Base-by-base conservation (phyloP, 35 echinoderm and acorn worm genomes). In the Apostichopus californicus region DNA sequence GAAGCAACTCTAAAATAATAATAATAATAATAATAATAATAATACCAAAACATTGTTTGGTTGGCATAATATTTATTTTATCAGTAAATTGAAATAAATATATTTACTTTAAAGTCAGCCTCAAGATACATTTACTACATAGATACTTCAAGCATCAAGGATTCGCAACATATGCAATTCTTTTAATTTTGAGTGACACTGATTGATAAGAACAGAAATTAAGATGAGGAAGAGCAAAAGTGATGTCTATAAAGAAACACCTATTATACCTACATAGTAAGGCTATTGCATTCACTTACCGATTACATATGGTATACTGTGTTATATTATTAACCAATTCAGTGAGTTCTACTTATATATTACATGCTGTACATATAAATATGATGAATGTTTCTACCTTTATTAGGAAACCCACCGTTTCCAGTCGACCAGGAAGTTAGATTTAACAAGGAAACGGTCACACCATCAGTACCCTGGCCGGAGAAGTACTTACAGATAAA, bases 401-500 rank as follows among this genome's bases (percentile, higher is more conserved):
- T 6, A 22, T n/a, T 73, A 73, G 71, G 71, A 73, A 73, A 73
- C 20, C 71, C 71, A 73, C 71, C 71, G 3, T 73, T 73, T n/a
- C 17, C 71, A 17, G 20, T n/a, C 15, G 71, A 73, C 15, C 11
- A 73, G n/a, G 71, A 73, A 22, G 1, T n/a, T 73, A 18, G 5
- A 6, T 73, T 17, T 73, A 22, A 73, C n/a, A n/a, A n/a, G 13
- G 71, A 5, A 18, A 18, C 71, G 15, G 5, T 18, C 6, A 73
- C 15, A n/a, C 71, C 71, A 3, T 73, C 71, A 73, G 6, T 22
- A 73, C 15, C 71, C 71, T 73, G 71, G 71, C 71, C 71, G n/a
- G 71, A 73, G 15, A 73, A n/a, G 71, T 73, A 73, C 17, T 73
- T 73, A n/a, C 71, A 73, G 71, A 73, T 73, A 73, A n/a, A 73